Evolutionary conservation across 2,888 invertebrate genomes (phyloP), one percentile per base, ranked within the genome.

Genomic region (Clostera curtula): DNA sequence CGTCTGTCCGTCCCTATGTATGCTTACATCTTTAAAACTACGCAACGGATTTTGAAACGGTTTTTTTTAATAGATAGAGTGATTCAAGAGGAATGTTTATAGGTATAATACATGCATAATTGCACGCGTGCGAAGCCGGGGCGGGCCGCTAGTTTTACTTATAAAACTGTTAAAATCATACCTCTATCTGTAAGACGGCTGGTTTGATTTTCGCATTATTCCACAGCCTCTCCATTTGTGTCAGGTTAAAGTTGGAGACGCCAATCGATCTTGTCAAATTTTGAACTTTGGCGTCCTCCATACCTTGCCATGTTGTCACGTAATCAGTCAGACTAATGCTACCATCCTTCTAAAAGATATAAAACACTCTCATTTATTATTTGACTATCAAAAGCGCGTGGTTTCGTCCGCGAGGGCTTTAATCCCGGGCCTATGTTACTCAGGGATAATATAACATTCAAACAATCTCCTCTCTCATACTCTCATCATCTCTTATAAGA

Each of bases 161-260:
- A 23, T 14, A 8, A 14, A 13, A 24, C 11, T n/a, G 14, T 12
- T 12, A 8, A 11, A 18, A 11, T 88, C 69, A 64, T 24, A 77
- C 79, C 66, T 75, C 84, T 40, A 83, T 86, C 66, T 92, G 91
- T 52, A 90, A 86, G 5, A 85, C 87, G 1, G 88, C 90, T 13
- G 92, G 92, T 49, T 89, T 88, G 30, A 92, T 86, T 35, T 69
- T 80, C 18, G 89, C 86, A 36, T 85, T 85, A 10, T 87, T 82
- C 50, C 94, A 71, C 18, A 96, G 56, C 26, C 92, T 85, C 43
- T 90, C 85, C 44, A 95, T 80, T 70, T 96, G 96, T 30, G 89
- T 83, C 24, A 88, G 86, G 64, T 94, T 96, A 60, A 96, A 96
- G 68, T 96, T 96, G 9, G 93, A 94, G 6, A 96, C 77, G 1